Percentiles rank a stretch among this genome's conserved stretches.
Evolutionary conservation across 2,797 vertebrate species (phyloP).

Genomic region (Leptoclinus maculatus): DNA sequence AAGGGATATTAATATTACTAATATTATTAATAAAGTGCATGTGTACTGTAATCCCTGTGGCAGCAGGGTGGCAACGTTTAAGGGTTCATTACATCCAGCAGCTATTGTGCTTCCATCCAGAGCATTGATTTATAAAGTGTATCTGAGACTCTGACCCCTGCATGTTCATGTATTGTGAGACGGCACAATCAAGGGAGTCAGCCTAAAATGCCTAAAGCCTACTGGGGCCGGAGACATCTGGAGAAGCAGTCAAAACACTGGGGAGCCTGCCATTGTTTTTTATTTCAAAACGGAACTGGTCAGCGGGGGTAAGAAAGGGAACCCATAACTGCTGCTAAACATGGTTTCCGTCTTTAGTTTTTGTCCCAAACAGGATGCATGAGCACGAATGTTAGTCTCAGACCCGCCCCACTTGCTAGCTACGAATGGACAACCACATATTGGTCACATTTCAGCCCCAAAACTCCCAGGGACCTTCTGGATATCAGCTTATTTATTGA

Average conservation of each 20-base stretch:
- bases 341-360: constrained; percentile 76
- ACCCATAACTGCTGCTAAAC: constrained; percentile 44
- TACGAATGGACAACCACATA: constrained; percentile 38
- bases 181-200: constrained; percentile 61
- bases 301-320: constrained; percentile 56
- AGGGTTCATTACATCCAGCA: background rate
- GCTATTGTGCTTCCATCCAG: constrained; percentile 22
- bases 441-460: constrained; percentile 27
- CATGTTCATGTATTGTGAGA: constrained; percentile 54
- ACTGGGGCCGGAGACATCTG: constrained; percentile 78
- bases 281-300: constrained; percentile 69
- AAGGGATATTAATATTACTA: background rate
- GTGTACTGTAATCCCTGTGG: background rate
- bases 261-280: constrained; percentile 76
- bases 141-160: constrained; percentile 36
- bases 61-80: constrained; percentile 24
- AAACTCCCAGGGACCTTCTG: constrained; percentile 25
- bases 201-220: constrained; percentile 2
- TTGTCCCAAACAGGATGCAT: constrained; percentile 78
- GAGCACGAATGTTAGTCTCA: constrained; percentile 52
- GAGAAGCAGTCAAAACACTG: constrained; percentile 78
- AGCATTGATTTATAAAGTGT: background rate
- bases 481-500: constrained; percentile 5
- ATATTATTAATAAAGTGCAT: background rate
- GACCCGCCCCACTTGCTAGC: constrained; percentile 44